Base-by-base conservation (phyloP, 2,797 vertebrate genomes). In the Otolemur crassicaudatus region DNA sequence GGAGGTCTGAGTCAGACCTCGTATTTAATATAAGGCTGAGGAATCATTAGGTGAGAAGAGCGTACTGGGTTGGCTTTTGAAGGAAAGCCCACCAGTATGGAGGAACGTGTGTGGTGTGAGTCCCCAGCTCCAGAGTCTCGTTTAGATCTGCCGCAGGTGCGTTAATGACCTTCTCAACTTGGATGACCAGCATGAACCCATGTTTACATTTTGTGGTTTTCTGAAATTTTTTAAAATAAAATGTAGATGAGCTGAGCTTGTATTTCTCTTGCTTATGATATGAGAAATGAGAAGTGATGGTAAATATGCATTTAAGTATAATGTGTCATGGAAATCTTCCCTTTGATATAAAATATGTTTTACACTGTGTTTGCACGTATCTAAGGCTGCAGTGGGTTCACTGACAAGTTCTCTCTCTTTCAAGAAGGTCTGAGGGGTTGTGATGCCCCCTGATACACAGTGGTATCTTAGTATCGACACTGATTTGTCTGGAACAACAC, bases 341-440 rank as follows among this genome's bases (percentile, higher is more conserved):
- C 43, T 89, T 94, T 94, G 46, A 77, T 85, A 73, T 53, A 46
- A 90, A 92, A 81, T 86, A 37, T n/a, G 25, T 79, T 23, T 53
- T 65, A 4, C 46, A 49, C 73, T 58, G 40, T 90, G 46, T 82
- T 91, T 88, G 22, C 16, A 56, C 72, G 22, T 77, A 77, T 86
- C 43, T 91, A 58, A 73, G 89, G 19, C 23, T 67, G 49, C 13
- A n/a, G 49, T 67, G 29, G 46, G 81, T 40, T 40, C 40, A 40
- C 40, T 40, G 40, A 40, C 40, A 40, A 40, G 40, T 5, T 40
- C 40, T 40, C 40, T 40, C 40, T 40, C 40, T 40, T 40, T 40
- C 40, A 5, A 40, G 81, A 88, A 10, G 69, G 63, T 27, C 81
- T 94, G 58, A 69, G 31, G 46, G n/a, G 40, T 67, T 91, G 37